These are phyloP conservation scores for Paracanthobrama guichenoti DNA, from an alignment of 2,113 vertebrate genomes.

Conservation along the genomic window DNA sequence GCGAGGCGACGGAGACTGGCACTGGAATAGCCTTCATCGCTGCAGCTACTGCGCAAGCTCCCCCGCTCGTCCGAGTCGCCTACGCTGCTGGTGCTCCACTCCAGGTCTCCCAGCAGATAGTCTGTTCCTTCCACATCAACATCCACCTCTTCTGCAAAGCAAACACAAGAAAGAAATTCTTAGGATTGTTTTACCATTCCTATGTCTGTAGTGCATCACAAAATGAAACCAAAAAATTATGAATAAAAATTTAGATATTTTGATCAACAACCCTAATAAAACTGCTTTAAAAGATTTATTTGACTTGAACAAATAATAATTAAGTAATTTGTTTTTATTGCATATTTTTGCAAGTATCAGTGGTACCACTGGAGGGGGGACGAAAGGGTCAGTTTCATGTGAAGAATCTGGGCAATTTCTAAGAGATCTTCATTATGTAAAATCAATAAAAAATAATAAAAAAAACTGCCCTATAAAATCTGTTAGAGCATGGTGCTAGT, in stretches of 20 bases:
- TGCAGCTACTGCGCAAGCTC: conserved; percentile 89
- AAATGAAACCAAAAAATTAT: neutral
- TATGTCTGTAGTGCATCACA: neutral
- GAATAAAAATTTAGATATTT: neutral
- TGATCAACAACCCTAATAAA: neutral
- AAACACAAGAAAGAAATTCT: neutral
- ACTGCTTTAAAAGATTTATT: too few relatives aligned
- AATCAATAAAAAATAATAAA: too few relatives aligned
- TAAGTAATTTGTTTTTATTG: too few relatives aligned
- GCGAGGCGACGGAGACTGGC: conserved; percentile 79
- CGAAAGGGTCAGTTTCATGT: too few relatives aligned
- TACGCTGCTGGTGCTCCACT: conserved; percentile 93
- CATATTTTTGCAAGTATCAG: too few relatives aligned
- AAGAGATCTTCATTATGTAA: too few relatives aligned
- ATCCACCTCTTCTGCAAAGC: conserved; percentile 81
- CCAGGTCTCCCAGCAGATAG: conserved; percentile 83
- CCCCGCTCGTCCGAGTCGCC: conserved; percentile 91
- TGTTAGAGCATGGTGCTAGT: too few relatives aligned
- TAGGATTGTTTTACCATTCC: neutral
- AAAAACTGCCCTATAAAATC: too few relatives aligned
- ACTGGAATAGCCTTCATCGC: conserved; percentile 93
- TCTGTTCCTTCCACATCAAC: conserved; percentile 86
- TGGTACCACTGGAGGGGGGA: too few relatives aligned
- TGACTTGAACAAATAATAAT: too few relatives aligned
- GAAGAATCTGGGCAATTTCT: too few relatives aligned